phyloP scores from a whole-genome alignment of 2,113 vertebrate genomes.

The Carassius gibelio region DNA sequence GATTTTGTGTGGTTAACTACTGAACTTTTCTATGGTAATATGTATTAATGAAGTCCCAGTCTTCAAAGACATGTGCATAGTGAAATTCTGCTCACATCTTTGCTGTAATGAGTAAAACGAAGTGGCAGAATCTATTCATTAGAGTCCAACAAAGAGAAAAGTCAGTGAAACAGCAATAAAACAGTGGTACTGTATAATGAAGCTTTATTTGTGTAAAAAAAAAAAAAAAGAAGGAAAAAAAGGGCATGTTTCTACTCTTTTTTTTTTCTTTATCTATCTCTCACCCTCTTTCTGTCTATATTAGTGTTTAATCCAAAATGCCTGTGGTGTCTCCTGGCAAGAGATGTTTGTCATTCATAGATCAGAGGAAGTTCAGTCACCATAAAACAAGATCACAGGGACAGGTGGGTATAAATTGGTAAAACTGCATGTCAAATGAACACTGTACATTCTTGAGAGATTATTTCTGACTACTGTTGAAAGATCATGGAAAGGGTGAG shows the following conservation, averaged over 20 bases:
- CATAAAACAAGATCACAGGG: background rate
- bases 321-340: background rate
- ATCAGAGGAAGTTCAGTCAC: background rate
- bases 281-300: background rate
- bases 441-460: background rate
- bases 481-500: background rate
- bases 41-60: conserved; percentile 1
- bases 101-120: conserved; percentile 18
- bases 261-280: background rate
- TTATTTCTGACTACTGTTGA: background rate
- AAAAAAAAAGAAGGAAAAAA: background rate
- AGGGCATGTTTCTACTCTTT: background rate
- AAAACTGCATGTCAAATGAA: background rate
- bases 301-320: background rate
- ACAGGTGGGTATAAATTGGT: background rate
- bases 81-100: background rate
- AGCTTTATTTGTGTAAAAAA: background rate
- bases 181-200: background rate
- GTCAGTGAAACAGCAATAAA: background rate
- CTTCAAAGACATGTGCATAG: background rate
- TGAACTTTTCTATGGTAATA: background rate
- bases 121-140: conserved; percentile 12
- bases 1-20: background rate
- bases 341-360: background rate
- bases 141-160: background rate